Evolutionary conservation across 1,140 invertebrate genomes (phyloP).

Genomic region (Lepidurus apus): DNA sequence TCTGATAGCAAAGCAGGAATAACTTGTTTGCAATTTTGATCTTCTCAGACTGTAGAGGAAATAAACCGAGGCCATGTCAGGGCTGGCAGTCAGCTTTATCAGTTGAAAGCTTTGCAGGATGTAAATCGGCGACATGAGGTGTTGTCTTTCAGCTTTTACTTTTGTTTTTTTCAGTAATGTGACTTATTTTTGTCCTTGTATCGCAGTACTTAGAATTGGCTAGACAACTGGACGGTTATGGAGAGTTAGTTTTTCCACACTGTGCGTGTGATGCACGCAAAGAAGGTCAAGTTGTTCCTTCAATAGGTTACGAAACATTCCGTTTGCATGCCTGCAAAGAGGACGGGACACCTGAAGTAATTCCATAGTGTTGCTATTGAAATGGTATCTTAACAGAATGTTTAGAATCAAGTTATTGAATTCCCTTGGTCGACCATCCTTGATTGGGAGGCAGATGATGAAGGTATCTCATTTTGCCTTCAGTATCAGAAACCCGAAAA

Average conservation of each 20-base stretch:
- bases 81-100: conserved; percentile 83
- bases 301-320: conserved; percentile 65
- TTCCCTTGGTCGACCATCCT: conserved; percentile 74
- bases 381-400: conserved; percentile 12
- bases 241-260: conserved; percentile 87
- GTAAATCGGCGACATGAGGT: conserved; percentile 75
- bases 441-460: conserved; percentile 82
- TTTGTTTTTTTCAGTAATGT: not conserved
- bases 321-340: conserved; percentile 81
- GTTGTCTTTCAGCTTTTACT: conserved; percentile 26
- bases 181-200: conserved; percentile 34
- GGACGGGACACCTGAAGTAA: conserved; percentile 74
- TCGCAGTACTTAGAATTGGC: conserved; percentile 76
- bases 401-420: conserved; percentile 68
- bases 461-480: conserved; percentile 82
- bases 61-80: conserved; percentile 87
- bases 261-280: conserved; percentile 90
- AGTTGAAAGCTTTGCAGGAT: conserved; percentile 90
- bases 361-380: conserved; percentile 23
- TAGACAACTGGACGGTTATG: conserved; percentile 80
- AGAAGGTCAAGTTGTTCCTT: conserved; percentile 81
- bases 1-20: not conserved
- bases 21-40: conserved; percentile 36
- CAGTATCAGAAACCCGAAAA: conserved; percentile 77
- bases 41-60: conserved; percentile 74